Evolutionary conservation across 2,797 vertebrate species (phyloP).

Genomic region (Acanthurus lineatus): DNA sequence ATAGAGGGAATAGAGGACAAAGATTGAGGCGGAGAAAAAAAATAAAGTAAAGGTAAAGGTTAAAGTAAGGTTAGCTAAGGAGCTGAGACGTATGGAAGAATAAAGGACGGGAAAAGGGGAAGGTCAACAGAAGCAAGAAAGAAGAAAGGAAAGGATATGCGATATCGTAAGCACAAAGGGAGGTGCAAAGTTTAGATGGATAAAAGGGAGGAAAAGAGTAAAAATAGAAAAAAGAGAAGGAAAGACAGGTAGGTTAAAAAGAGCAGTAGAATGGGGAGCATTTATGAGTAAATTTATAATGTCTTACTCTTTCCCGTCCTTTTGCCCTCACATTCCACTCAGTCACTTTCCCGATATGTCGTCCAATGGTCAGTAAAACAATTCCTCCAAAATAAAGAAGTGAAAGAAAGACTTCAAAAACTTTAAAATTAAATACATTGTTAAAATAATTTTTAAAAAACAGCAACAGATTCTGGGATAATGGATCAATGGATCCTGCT

Average conservation of each 20-base stretch:
- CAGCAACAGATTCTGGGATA: neutral
- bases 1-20: neutral
- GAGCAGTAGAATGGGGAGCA: neutral
- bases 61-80: neutral
- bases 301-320: constrained; percentile 65
- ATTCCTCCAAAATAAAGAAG: constrained; percentile 38
- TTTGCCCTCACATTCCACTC: constrained; percentile 66
- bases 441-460: neutral
- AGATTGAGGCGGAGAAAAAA: no score
- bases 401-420: constrained; percentile 16
- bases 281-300: constrained; percentile 23
- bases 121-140: neutral
- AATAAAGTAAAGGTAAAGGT: neutral
- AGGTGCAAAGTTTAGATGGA: constrained; percentile 12
- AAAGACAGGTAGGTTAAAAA: neutral
- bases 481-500: constrained; percentile 39
- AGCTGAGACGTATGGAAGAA: neutral
- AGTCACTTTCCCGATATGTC: constrained; percentile 37
- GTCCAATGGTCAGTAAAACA: constrained; percentile 52
- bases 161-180: neutral
- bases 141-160: neutral
- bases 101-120: neutral
- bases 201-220: neutral
- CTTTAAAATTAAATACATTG: neutral
- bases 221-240: constrained; percentile 1